phyloP scores from a whole-genome alignment of 2,113 vertebrate species.

The Petroica traversi region DNA sequence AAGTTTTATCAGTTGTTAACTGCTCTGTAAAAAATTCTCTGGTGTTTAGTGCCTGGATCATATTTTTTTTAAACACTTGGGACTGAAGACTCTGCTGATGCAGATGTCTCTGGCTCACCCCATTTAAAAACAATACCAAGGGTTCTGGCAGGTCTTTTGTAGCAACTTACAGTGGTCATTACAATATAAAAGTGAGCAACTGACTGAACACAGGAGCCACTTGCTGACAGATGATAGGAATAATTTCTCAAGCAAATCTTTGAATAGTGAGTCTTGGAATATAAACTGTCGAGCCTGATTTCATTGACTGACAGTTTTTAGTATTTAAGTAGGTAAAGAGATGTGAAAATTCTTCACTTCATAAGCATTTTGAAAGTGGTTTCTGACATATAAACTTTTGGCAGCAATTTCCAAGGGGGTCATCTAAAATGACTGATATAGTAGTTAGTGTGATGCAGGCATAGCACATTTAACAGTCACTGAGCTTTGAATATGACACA shows the following conservation, averaged over 20 bases:
- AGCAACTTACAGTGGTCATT: conserved; percentile 17
- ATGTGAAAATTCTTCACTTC: conserved; percentile 70
- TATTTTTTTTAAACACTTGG: neutral
- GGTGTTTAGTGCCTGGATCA: neutral
- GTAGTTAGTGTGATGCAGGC: conserved; percentile 58
- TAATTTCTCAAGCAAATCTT: conserved; percentile 64
- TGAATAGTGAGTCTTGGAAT: conserved; percentile 28
- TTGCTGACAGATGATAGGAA: conserved; percentile 54
- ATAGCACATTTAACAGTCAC: conserved; percentile 63
- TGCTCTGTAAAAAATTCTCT: neutral
- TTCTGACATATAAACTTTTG: conserved; percentile 77
- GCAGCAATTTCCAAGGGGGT: conserved; percentile 77
- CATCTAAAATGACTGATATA: conserved; percentile 75
- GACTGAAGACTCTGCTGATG: neutral
- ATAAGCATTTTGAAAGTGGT: conserved; percentile 70
- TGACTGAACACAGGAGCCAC: conserved; percentile 35
- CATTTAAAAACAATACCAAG: neutral
- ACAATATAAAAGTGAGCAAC: conserved; percentile 48
- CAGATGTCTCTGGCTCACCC: neutral
- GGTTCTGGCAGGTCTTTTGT: neutral
- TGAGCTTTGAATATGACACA: conserved; percentile 49
- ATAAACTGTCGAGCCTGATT: conserved; percentile 56
- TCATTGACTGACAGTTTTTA: conserved; percentile 71
- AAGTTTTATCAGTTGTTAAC: neutral
- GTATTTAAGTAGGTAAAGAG: conserved; percentile 66